Evolutionary conservation across 2,797 vertebrate species (phyloP).

Genomic region (Artibeus lituratus): DNA sequence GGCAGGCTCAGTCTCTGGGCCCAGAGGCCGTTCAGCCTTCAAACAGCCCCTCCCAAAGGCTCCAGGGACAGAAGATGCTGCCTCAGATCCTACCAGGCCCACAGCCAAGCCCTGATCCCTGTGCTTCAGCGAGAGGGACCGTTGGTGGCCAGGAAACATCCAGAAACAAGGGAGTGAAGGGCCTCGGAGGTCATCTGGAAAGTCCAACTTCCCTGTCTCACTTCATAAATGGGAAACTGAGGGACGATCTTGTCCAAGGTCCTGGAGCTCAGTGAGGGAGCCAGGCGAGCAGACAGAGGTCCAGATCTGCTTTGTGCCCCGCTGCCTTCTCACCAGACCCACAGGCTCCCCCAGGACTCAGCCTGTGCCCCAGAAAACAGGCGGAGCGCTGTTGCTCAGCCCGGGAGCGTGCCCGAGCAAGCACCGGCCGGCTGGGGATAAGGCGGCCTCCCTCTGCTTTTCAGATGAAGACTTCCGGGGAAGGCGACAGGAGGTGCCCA

Average conservation of each 20-base stretch:
- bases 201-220: not conserved
- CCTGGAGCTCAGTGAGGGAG: not conserved
- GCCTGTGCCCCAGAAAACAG: not conserved
- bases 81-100: not conserved
- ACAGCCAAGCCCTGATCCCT: not conserved
- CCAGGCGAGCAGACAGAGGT: not conserved
- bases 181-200: not conserved
- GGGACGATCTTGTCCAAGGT: not conserved
- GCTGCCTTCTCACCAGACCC: not conserved
- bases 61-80: not conserved
- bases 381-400: not conserved
- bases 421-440: not conserved
- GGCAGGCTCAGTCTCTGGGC: not conserved
- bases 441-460: slow-evolving; percentile 60
- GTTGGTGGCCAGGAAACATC: not conserved
- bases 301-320: not conserved
- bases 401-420: not conserved
- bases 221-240: not conserved
- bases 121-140: not conserved
- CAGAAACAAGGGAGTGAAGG: not conserved
- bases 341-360: not conserved
- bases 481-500: slow-evolving; percentile 83
- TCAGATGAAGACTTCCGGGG: slow-evolving; percentile 91
- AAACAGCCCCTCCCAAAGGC: not conserved
- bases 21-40: not conserved